Evolutionary conservation across 2,888 invertebrate genomes (phyloP).

Genomic region (Sesia apiformis): DNA sequence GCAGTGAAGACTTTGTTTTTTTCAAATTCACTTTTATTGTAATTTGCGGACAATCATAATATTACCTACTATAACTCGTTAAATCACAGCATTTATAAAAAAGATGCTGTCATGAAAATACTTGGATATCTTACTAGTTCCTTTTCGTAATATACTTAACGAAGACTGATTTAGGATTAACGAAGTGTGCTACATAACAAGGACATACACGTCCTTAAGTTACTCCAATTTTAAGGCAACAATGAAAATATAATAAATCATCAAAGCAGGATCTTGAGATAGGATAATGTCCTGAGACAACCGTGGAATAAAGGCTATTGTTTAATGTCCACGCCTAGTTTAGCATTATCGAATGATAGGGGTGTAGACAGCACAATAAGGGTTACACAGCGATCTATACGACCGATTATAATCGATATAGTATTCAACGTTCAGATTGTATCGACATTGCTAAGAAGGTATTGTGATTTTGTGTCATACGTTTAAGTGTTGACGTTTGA

Average conservation of each 20-base stretch:
- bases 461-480: conserved; percentile 38
- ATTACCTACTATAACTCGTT: too few species aligned
- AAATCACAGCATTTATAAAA: too few species aligned
- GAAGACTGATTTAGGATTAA: too few species aligned
- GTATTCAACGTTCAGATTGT: conserved; percentile 54
- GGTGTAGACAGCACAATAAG: conserved; percentile 66
- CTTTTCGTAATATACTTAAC: too few species aligned
- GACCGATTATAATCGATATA: conserved; percentile 34
- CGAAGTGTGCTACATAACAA: too few species aligned
- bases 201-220: too few species aligned
- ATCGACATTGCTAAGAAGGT: conserved; percentile 43
- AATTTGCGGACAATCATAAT: too few species aligned
- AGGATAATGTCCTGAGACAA: conserved; percentile 29
- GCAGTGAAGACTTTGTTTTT: too few species aligned
- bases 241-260: conserved; percentile 2
- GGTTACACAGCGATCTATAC: conserved; percentile 39
- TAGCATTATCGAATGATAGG: conserved; percentile 37
- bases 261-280: conserved; percentile 15
- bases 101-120: too few species aligned
- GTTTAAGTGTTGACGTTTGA: conserved; percentile 13
- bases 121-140: too few species aligned
- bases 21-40: too few species aligned
- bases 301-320: conserved; percentile 48
- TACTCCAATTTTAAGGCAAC: neutral
- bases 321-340: conserved; percentile 46